Evolutionary conservation across 2,113 vertebrate species (phyloP).

Genomic region (Bufo bufo): DNA sequence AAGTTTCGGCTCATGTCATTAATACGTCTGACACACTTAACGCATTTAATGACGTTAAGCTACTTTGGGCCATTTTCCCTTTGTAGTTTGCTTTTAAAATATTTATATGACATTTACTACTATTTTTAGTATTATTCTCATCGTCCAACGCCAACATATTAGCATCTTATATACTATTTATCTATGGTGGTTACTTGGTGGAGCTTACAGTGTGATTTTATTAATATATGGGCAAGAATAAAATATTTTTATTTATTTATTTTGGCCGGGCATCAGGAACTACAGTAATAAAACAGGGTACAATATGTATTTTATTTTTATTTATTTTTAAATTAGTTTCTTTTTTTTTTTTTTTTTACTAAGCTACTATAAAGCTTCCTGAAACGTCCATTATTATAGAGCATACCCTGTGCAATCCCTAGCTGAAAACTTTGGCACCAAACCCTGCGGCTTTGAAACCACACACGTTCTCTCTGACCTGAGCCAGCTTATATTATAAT

Average conservation of each 20-base stretch:
- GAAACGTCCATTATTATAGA: not conserved
- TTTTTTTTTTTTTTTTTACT: too few species aligned
- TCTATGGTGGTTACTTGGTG: not conserved
- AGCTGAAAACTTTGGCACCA: not conserved
- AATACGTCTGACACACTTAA: not conserved
- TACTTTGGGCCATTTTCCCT: not conserved
- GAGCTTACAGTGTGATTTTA: not conserved
- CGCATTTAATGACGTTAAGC: not conserved
- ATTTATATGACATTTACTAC: slow-evolving; percentile 1
- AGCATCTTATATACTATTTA: not conserved
- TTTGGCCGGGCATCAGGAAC: too few species aligned
- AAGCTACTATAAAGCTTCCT: too few species aligned
- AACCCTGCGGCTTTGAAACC: not conserved
- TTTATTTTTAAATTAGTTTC: not conserved
- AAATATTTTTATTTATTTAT: too few species aligned
- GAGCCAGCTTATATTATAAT: slow-evolving; percentile 69
- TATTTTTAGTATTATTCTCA: not conserved
- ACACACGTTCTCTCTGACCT: not conserved
- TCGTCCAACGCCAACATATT: not conserved
- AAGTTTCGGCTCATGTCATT: not conserved
- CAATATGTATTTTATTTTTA: not conserved
- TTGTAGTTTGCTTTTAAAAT: not conserved
- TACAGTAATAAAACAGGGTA: too few species aligned
- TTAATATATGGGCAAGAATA: not conserved
- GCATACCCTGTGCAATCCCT: not conserved